Evolutionary conservation across 2,888 invertebrate species (phyloP), one percentile per base, ranked within the genome.

Genomic region (Bursaphelenchus okinawaensis): DNA sequence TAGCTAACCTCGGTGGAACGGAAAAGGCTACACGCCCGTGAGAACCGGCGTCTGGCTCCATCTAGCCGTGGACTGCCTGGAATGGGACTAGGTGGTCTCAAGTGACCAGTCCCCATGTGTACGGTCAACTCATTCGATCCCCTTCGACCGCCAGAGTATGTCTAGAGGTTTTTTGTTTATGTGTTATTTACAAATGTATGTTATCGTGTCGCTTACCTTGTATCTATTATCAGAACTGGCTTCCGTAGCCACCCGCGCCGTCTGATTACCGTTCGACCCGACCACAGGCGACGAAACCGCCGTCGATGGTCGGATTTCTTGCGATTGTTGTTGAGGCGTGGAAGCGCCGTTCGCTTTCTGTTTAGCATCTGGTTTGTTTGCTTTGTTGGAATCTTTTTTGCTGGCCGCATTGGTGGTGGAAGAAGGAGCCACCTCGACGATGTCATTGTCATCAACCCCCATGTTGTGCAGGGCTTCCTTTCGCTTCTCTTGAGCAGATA

Each of bases 401-500:
- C 27, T 54, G 3, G 62, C 52, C 16, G 29, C 23, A 27, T 62
- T 62, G 4, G 60, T 8, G 19, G 26, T n/a, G 7, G 55, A 52
- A 1, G 58, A 24, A n/a, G 62, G 55, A 20, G 22, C 55, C 9
- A 70, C 72, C 27, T 73, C 75, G 16, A 73, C 79, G 57, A 82
- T 81, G 63, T 82, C 82, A 40, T 71, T 69, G 58, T 79, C 80
- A 62, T 82, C 79, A 6, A 79, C 79, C 12, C 78, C 80, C 80
- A 81, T 81, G 64, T 79, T 76, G 55, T 78, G 76, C 9, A 81
- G 68, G 0, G 80, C 81, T 61, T 81, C 79, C 65, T 78, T 72
- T 54, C 77, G 51, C 61, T 79, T 78, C 68, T 78, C 64, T 52
- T 68, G 90, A 0, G 91, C 90, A 7, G 91, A 90, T 85, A 91